Conservation (phyloP, 2,113 vertebrate species). For the Charina bottae region DNA sequence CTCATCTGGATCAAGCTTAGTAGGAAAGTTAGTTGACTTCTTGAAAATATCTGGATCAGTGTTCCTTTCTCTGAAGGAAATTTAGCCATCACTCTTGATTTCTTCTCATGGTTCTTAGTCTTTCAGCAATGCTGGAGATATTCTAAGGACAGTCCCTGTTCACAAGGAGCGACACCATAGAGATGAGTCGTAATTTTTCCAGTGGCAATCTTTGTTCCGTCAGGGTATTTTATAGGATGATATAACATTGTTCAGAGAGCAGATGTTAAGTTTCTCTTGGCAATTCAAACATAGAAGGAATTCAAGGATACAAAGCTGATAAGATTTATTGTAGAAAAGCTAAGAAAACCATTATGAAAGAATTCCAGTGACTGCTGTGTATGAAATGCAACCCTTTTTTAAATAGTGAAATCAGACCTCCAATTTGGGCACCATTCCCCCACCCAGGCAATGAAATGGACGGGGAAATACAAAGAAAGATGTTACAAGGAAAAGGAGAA, state of each 20-base stretch:
- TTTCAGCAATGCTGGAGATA: not conserved
- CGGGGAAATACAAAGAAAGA: not conserved
- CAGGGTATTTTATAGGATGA: not conserved
- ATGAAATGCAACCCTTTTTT: not conserved
- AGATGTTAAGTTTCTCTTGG: not conserved
- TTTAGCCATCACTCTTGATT: not conserved
- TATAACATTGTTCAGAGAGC: not conserved
- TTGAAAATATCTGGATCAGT: not conserved
- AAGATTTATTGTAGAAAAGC: not conserved
- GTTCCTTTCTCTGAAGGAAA: not conserved
- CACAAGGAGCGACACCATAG: not conserved
- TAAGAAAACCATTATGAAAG: not conserved
- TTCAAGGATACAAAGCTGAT: not conserved
- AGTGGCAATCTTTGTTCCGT: not conserved
- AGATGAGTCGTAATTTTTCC: not conserved
- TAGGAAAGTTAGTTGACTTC: not conserved
- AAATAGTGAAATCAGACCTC: not conserved
- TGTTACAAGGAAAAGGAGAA: not conserved
- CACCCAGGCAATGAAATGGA: not conserved
- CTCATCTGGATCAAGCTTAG: not conserved
- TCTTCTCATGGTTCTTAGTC: not conserved
- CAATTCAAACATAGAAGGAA: not conserved
- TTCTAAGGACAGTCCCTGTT: not conserved
- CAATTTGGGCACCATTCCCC: not conserved
- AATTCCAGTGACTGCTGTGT: not conserved